Evolutionary conservation across 2,888 invertebrate species (phyloP).

Genomic region (Drosophila paramelanica): DNA sequence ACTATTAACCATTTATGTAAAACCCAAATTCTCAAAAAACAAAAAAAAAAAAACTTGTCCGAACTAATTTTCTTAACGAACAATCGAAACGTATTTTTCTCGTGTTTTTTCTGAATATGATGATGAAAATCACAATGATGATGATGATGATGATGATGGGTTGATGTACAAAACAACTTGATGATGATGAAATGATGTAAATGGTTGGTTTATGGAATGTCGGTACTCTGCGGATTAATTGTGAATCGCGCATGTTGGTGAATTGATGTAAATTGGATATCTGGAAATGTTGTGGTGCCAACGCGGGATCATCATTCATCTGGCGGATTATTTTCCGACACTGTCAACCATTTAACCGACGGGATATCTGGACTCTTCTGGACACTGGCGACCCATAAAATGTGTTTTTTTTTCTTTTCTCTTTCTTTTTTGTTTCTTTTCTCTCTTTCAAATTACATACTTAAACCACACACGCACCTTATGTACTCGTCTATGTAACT

Average conservation of each 20-base stretch:
- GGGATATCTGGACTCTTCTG: constrained; percentile 38
- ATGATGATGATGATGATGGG: constrained; percentile 83
- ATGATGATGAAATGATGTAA: constrained; percentile 71
- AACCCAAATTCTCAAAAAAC: constrained; percentile 57
- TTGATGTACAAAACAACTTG: constrained; percentile 79
- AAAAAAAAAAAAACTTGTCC: constrained; percentile 84
- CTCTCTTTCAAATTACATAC: constrained; percentile 81
- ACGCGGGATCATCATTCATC: constrained; percentile 74
- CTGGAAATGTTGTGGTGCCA: constrained; percentile 77
- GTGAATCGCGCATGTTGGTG: constrained; percentile 44
- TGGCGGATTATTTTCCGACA: constrained; percentile 12
- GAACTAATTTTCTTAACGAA: constrained; percentile 86
- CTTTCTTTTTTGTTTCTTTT: constrained; percentile 76
- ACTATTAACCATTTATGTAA: constrained; percentile 77
- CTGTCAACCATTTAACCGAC: constrained; percentile 7
- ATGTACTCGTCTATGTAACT: constrained; percentile 68
- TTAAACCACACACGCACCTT: constrained; percentile 74
- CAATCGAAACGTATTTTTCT: constrained; percentile 86
- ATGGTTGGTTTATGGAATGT: constrained; percentile 70
- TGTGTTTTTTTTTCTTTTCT: constrained; percentile 62
- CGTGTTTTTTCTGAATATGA: constrained; percentile 86
- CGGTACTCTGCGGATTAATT: constrained; percentile 56
- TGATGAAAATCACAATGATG: constrained; percentile 85
- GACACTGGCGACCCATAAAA: constrained; percentile 38
- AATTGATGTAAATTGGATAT: constrained; percentile 32